Evolutionary conservation across 2,113 vertebrate genomes (phyloP).

Genomic region (Chinchilla lanigera): DNA sequence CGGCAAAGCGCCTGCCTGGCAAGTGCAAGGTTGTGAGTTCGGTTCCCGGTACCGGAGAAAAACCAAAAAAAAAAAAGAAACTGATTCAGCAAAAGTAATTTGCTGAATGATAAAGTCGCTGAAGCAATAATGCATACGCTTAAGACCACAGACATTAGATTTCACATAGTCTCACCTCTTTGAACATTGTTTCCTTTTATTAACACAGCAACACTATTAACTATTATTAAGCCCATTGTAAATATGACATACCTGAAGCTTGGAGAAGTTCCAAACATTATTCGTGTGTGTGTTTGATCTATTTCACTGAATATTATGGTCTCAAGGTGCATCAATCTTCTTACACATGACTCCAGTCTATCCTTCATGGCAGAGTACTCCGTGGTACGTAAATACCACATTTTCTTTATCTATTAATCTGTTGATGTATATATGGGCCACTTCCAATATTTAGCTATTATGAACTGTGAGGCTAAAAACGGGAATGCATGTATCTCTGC

Average conservation of each 20-base stretch:
- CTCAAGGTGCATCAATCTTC: neutral
- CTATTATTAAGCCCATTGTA: neutral
- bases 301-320: neutral
- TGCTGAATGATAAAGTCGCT: neutral
- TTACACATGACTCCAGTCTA: neutral
- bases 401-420: neutral
- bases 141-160: slow-evolving; percentile 3
- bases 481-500: neutral
- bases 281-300: neutral
- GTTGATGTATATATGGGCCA: neutral
- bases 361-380: neutral
- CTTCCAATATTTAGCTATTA: neutral
- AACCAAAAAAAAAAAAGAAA: too few relatives aligned
- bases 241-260: slow-evolving; percentile 29
- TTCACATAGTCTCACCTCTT: slow-evolving; percentile 47
- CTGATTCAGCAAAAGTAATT: slow-evolving; percentile 8
- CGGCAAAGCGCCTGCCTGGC: too few relatives aligned
- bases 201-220: neutral
- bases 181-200: neutral
- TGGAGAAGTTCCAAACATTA: slow-evolving; percentile 47
- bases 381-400: neutral
- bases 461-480: neutral
- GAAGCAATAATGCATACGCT: neutral
- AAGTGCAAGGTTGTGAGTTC: too few relatives aligned
- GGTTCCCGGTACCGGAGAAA: too few relatives aligned